phyloP scores from a whole-genome alignment of 2,888 invertebrate genomes.

The Perizoma flavofasciatum region DNA sequence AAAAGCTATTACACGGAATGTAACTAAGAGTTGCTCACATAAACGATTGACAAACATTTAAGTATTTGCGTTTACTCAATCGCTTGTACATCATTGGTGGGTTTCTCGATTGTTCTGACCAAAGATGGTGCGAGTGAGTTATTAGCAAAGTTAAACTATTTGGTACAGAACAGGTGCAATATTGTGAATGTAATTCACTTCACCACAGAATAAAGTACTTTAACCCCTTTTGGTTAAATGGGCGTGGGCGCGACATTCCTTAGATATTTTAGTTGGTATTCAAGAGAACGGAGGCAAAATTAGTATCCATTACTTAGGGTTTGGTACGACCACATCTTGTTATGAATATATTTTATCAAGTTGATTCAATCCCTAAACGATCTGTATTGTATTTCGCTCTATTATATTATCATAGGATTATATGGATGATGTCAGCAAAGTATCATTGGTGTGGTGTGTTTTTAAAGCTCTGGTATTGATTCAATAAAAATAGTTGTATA shows the following conservation, averaged over 20 bases:
- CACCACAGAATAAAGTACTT: constrained; percentile 18
- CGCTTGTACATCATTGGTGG: constrained; percentile 10
- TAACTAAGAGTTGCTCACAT: constrained; percentile 2
- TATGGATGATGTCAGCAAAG: background rate
- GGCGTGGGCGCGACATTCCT: constrained; percentile 40
- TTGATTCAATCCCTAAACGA: background rate
- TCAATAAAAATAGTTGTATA: too few relatives aligned
- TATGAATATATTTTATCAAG: constrained; percentile 10
- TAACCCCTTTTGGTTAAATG: constrained; percentile 37
- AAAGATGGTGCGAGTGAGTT: constrained; percentile 22
- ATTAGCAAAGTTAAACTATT: constrained; percentile 22
- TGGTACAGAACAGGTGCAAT: constrained; percentile 32
- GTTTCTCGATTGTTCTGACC: constrained; percentile 20
- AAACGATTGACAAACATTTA: constrained; percentile 10
- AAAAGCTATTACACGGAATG: background rate
- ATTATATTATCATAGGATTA: background rate
- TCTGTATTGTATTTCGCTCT: background rate
- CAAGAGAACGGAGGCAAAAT: constrained; percentile 39
- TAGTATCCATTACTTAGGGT: constrained; percentile 29
- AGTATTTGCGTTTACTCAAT: constrained; percentile 18
- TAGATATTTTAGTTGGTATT: constrained; percentile 39
- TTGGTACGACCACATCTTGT: constrained; percentile 17
- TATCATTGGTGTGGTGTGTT: background rate
- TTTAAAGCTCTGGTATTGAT: too few relatives aligned
- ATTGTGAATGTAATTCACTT: constrained; percentile 33